Conservation (phyloP, 2,797 vertebrate species). For the Sciurus vulgaris region DNA sequence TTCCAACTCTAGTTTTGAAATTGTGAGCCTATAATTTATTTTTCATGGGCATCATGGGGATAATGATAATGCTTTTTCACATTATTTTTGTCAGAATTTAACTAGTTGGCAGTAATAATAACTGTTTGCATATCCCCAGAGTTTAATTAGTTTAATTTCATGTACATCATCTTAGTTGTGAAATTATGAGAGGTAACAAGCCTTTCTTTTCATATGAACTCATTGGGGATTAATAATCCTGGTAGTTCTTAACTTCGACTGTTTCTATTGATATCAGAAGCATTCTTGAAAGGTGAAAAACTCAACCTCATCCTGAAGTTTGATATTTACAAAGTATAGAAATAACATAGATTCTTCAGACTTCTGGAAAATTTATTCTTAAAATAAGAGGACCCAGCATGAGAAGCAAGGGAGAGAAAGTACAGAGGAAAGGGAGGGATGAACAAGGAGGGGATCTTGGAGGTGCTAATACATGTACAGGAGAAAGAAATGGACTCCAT, state of each 20-base stretch:
- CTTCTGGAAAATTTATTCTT: background rate
- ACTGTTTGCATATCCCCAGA: background rate
- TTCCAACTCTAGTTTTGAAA: constrained; percentile 17
- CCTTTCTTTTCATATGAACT: constrained; percentile 6
- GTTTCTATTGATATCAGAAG: background rate
- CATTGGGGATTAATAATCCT: constrained; percentile 6
- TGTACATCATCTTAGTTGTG: background rate
- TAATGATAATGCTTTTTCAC: background rate
- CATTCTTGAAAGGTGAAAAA: background rate
- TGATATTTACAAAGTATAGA: background rate
- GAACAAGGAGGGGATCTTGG: background rate
- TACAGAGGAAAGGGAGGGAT: background rate
- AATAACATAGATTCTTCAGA: background rate
- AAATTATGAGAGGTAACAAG: constrained; percentile 1
- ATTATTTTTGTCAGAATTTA: constrained; percentile 54
- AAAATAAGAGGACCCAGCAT: background rate
- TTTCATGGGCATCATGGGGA: background rate
- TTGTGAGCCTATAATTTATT: background rate
- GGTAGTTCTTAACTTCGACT: background rate
- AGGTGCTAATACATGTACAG: too few relatives aligned
- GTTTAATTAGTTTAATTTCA: constrained; percentile 58
- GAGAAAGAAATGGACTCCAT: background rate
- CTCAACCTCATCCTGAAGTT: background rate
- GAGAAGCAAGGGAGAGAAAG: background rate
- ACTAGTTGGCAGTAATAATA: background rate